Percentiles rank a stretch among this genome's conserved stretches.
These are phyloP conservation scores for Podabrus alpinus DNA, from an alignment of 2,888 invertebrate species.

Conservation along the genomic window DNA sequence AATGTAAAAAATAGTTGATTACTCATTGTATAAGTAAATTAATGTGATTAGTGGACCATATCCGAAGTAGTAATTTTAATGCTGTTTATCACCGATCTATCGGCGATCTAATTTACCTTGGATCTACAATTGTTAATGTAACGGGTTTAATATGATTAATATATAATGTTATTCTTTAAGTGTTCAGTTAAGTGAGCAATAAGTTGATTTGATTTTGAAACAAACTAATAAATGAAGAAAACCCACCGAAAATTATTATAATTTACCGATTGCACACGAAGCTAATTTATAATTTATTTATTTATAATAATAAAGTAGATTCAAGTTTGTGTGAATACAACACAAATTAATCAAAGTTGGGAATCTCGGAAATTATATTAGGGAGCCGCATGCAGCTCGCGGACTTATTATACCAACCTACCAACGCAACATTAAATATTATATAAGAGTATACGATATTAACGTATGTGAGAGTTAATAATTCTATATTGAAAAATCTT, in stretches of 20 bases:
- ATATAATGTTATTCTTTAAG: not conserved
- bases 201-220: not conserved
- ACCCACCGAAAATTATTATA: not conserved
- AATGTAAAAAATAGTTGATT: not conserved
- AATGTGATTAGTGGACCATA: constrained; percentile 22
- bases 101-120: not conserved
- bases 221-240: not conserved
- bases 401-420: no score
- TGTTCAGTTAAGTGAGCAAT: not conserved
- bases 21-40: constrained; percentile 25
- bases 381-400: not conserved
- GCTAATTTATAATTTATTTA: not conserved
- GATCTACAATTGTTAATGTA: constrained; percentile 17
- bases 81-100: constrained; percentile 19
- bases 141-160: constrained; percentile 7
- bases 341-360: not conserved
- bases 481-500: not conserved
- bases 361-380: not conserved
- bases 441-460: no score
- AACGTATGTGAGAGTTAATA: not conserved
- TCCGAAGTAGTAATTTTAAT: constrained; percentile 22
- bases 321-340: no score
- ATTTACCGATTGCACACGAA: not conserved
- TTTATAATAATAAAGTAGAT: no score
- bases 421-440: no score